Evolutionary conservation across 2,113 vertebrate genomes (phyloP), one percentile per base, ranked within the genome.

Genomic region (Sander lucioperca): DNA sequence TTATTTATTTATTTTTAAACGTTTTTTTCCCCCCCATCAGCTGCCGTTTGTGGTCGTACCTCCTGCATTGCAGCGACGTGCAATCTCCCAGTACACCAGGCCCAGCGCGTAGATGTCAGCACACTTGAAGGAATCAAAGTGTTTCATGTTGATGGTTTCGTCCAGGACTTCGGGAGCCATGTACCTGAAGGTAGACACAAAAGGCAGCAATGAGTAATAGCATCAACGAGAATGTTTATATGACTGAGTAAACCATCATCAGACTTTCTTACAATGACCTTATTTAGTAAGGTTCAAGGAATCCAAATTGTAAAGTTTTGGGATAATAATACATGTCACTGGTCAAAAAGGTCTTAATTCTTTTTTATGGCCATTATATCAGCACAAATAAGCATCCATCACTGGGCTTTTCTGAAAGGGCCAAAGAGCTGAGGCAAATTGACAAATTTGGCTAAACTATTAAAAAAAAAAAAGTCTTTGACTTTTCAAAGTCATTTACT

Each of bases 111-210:
- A 99, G 83, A 99, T 99, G 86, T 99, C 98, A 0, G 98, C 98
- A 87, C 98, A 99, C 86, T 99, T 99, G 88, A 99, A 99, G 1
- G 98, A 99, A 81, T 99, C 98, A 72, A 99, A 99, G 93, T 99
- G 98, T 89, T 99, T 99, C 98, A 98, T 99, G 93, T 99, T 99
- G 91, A 99, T 99, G 61, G 96, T 99, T 92, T 99, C 98, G 19
- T 99, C 98, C 90, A 99, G 90, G 2, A 99, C 98, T 84, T 99
- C 98, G 15, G 98, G 98, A 68, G 98, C 98, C 98, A 99, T 99
- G 84, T 99, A 99, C 65, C 98, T 99, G 91, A 1, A 5, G 25
- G 51, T 13, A n/a, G 30, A 67, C 4, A 72, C 18, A 47, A 11
- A 0, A 3, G 21, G 7, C 10, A 50, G 0, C 6, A 59, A 54